Evolutionary conservation across 1,140 invertebrate genomes (phyloP), one percentile per base, ranked within the genome.

Genomic region (Dinoponera quadriceps): DNA sequence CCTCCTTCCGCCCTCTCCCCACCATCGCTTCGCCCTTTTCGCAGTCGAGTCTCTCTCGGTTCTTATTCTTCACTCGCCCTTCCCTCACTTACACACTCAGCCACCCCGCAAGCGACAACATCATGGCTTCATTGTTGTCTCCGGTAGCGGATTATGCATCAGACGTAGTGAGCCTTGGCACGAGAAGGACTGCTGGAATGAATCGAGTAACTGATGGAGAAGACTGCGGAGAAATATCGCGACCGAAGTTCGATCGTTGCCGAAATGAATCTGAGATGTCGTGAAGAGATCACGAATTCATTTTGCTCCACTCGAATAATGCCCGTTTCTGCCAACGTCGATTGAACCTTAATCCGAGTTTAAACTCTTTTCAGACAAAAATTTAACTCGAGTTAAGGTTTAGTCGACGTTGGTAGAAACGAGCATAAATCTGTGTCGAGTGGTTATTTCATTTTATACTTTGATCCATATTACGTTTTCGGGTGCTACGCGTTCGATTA

Each of bases 41-140:
- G 29, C 51, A 78, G 63, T 78, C 51, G 27, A 27, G 18, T 78
- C 22, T 77, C 22, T 77, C 27, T 65, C 11, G 44, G 27, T 55
- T 80, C 33, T 78, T 78, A 22, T 27, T 16, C 55, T 3, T 7
- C 38, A 29, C 49, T 9, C 18, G 38, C 33, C 29, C 22, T 78
- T 55, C 44, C 63, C 33, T 48, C 38, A 18, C 63, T 22, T 25
- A 33, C 16, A 25, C 49, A 18, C 7, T 44, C 16, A 27, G 7
- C 11, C 29, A 68, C 22, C 38, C 33, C 51, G 38, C 66, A 27
- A 63, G 51, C 22, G 57, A 69, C 51, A 78, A 78, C 51, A 48
- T 71, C 33, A 44, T 25, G 14, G n/a, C 22, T 57, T 80, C 29
- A 27, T 27, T 69, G 18, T 20, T 69, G 25, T 68, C 29, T 44